Percentiles rank a stretch among this genome's conserved stretches.
Conservation (phyloP, 2,797 vertebrate species). For the Monodelphis domestica region DNA sequence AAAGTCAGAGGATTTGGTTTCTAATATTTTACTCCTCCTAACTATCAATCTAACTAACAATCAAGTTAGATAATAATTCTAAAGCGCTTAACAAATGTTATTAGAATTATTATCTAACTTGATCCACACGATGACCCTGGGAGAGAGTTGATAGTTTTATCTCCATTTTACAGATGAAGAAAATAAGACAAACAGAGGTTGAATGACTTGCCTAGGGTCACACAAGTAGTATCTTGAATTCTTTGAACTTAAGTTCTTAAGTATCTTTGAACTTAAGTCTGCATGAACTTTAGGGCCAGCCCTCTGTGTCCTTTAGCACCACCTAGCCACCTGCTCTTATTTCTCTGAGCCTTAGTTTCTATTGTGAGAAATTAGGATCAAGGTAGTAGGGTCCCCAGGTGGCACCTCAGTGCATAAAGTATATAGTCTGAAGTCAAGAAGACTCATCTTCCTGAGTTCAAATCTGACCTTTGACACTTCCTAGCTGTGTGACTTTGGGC, state of each 20-base stretch:
- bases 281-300: neutral
- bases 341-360: neutral
- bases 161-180: neutral
- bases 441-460: too few relatives aligned
- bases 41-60: too few relatives aligned
- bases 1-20: neutral
- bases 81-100: too few relatives aligned
- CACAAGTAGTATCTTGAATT: too few relatives aligned
- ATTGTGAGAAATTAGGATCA: neutral
- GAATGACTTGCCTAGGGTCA: neutral
- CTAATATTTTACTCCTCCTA: neutral
- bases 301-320: too few relatives aligned
- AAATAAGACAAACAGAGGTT: neutral
- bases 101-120: neutral
- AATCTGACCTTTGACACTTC: too few relatives aligned
- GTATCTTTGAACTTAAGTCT: neutral
- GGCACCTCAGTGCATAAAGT: too few relatives aligned
- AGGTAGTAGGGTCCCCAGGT: too few relatives aligned
- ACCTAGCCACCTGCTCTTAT: neutral
- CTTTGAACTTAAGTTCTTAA: too few relatives aligned
- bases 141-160: neutral
- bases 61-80: too few relatives aligned
- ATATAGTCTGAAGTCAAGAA: too few relatives aligned
- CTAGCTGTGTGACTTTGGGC: too few relatives aligned
- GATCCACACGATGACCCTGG: neutral